Percentiles rank a stretch among this genome's conserved stretches.
Evolutionary conservation across 2,888 invertebrate species (phyloP).

Genomic region (Galeopsomyia nigrocyanea): DNA sequence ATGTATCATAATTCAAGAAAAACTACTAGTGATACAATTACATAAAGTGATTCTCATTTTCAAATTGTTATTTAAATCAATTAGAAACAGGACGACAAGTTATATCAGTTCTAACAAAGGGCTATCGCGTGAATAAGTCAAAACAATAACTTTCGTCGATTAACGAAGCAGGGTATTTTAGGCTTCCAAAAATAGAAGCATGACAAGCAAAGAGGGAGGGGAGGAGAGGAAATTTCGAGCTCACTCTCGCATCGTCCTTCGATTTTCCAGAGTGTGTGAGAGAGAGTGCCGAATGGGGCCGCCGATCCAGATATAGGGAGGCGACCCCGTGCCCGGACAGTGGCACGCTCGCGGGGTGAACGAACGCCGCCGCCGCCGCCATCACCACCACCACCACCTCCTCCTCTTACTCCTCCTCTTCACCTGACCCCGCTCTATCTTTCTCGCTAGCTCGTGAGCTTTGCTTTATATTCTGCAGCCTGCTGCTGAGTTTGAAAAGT

Average conservation of each 20-base stretch:
- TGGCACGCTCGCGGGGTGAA: conserved; percentile 31
- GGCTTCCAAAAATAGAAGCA: conserved; percentile 6
- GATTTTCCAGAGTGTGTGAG: conserved; percentile 43
- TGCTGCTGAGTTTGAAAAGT: not conserved
- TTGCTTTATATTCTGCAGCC: not conserved
- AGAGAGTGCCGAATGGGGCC: conserved; percentile 35
- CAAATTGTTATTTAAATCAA: too few species aligned
- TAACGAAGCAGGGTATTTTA: too few species aligned
- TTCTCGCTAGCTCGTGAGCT: not conserved
- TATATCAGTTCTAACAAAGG: too few species aligned
- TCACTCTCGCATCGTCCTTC: conserved; percentile 36
- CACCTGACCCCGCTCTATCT: not conserved
- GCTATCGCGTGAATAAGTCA: too few species aligned
- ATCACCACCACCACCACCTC: not conserved
- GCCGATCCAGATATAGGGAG: conserved; percentile 42
- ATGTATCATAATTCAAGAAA: too few species aligned
- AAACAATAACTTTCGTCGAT: too few species aligned
- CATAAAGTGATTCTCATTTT: too few species aligned
- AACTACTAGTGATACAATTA: too few species aligned
- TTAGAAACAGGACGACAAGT: too few species aligned
- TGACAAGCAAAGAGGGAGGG: not conserved
- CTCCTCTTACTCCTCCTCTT: not conserved
- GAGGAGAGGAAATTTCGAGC: conserved; percentile 7
- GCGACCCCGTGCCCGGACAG: conserved; percentile 37
- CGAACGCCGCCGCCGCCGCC: conserved; percentile 1